A percentile compares a stretch with the other conserved stretches of the same genome.
phyloP scores from a whole-genome alignment of 2,797 vertebrate species.

The Babyrousa celebensis region DNA sequence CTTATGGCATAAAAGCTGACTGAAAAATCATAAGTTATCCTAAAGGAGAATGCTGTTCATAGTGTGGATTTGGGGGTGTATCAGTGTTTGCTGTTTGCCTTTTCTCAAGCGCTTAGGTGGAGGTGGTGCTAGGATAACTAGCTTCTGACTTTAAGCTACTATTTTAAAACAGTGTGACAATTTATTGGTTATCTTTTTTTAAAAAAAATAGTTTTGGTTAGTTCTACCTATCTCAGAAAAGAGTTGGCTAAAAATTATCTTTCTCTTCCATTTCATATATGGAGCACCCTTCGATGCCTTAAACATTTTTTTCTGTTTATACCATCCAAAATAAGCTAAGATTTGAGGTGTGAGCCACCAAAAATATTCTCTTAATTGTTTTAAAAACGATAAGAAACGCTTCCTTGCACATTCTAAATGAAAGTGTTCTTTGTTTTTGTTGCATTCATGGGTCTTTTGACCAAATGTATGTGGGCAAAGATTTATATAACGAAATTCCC shows the following conservation, averaged over 20 bases:
- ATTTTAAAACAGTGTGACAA: neutral
- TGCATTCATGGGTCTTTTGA: conserved; percentile 34
- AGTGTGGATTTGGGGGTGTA: neutral
- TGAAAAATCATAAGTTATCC: neutral
- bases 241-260: neutral
- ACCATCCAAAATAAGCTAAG: conserved; percentile 46
- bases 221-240: conserved; percentile 9
- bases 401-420: conserved; percentile 48
- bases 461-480: neutral
- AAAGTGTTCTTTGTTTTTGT: conserved; percentile 30
- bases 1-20: conserved; percentile 9
- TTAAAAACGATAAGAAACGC: conserved; percentile 9
- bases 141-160: neutral
- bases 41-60: neutral
- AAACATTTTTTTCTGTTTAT: neutral
- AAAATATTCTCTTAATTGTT: neutral
- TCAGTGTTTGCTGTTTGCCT: neutral
- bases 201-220: neutral
- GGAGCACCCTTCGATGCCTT: neutral
- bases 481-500: conserved; percentile 55
- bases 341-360: conserved; percentile 16
- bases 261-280: conserved; percentile 18
- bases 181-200: neutral
- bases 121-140: neutral
- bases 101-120: neutral